Base-by-base conservation (phyloP, 2,797 vertebrate species). In the Adrianichthys oophorus region DNA sequence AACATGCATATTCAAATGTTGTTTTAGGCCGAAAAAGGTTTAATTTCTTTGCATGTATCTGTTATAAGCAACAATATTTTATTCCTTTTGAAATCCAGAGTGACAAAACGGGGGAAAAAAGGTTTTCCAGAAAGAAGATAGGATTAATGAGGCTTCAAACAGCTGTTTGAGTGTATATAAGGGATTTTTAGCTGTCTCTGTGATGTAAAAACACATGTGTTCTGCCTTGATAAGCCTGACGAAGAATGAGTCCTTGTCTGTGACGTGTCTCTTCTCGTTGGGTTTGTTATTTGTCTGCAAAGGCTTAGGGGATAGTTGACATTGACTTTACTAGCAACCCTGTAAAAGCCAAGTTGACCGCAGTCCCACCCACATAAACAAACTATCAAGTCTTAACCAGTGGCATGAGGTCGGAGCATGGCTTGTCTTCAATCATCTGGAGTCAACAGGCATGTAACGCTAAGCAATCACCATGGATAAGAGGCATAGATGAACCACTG, bases 181-280 rank as follows among this genome's bases (percentile, higher is more conserved):
- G 79, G 70, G 77, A 76, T 60, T 85, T 88, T 83, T 66, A 82
- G 75, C 79, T 79, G 76, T 70, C 71, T 65, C 61, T 32, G 7
- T 51, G 72, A 68, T 75, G 68, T 58, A 73, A 67, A 76, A 86
- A 88, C 80, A 89, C 87, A 89, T 83, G 84, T 91, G 88, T 78
- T 85, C 79, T 69, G 82, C 81, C 82, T 89, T 55, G 88, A 92
- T 90, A 90, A 91, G 87, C 76, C 68, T 67, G 78, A 80, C 70
- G 74, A 76, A 68, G 52, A 84, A 79, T 69, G 75, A 85, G 81
- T 66, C 6, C 58, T 79, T 79, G 85, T 83, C 79, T 73, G 84
- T 90, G 85, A 85, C 71, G 56, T 62, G 83, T 85, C 87, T 81
- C 76, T 75, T 78, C 68, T 60, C 65, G 51, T 46, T 64, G 65